These are phyloP conservation scores for Hirundo rustica DNA, from an alignment of 2,797 vertebrate genomes.

Conservation along the genomic window DNA sequence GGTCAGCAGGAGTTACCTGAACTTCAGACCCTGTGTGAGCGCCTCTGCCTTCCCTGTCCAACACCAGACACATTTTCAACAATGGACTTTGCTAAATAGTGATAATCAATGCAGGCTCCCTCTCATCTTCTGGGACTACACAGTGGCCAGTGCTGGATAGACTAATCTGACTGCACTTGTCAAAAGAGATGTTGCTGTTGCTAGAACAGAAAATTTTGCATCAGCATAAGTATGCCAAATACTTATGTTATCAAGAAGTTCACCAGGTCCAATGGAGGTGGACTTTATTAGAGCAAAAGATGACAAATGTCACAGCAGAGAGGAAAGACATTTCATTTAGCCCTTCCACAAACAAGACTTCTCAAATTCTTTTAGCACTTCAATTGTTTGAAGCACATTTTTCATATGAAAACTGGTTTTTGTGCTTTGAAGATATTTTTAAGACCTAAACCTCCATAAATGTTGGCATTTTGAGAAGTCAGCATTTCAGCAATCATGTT, in stretches of 20 bases:
- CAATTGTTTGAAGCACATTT: not conserved
- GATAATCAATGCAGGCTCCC: not conserved
- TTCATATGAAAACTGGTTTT: not conserved
- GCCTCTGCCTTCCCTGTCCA: not conserved
- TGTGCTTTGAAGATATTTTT: not conserved
- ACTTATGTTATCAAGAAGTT: not conserved
- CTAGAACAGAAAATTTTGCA: not conserved
- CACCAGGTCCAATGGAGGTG: not conserved
- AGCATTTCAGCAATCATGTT: not conserved
- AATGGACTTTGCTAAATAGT: not conserved
- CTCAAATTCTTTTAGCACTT: not conserved
- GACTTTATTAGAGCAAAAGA: not conserved
- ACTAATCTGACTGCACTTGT: not conserved
- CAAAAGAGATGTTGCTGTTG: not conserved
- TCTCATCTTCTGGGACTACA: not conserved
- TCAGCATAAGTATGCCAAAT: not conserved
- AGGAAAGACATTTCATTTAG: not conserved
- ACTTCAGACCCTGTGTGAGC: not conserved
- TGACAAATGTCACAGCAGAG: not conserved
- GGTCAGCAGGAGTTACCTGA: not conserved
- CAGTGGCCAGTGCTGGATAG: not conserved
- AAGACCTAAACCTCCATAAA: not conserved
- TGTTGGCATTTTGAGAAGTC: not conserved
- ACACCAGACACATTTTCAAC: not conserved
- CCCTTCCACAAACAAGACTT: not conserved